Base-by-base conservation (phyloP, 2,888 invertebrate species). In the Erebia aethiops region DNA sequence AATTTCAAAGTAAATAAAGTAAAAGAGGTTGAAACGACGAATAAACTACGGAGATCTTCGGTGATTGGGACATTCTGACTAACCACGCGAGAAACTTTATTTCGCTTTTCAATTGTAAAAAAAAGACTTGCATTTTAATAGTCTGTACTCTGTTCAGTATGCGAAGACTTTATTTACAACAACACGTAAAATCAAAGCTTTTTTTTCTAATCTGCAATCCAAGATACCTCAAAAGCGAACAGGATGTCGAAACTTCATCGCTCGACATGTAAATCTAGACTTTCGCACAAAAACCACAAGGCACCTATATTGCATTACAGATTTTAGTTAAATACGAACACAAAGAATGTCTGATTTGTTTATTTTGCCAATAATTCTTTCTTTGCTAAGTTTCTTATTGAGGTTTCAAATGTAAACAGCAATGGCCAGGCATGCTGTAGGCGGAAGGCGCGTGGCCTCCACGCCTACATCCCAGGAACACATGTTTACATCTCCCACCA, bases 401-500 rank as follows among this genome's bases (percentile, higher is more conserved):
- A 82, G 81, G 82, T 81, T 83, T 74, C 54, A 54, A 75, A 73
- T 62, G 74, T 78, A 78, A 77, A 78, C 76, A 77, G 62, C 64
- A 64, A 60, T 54, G 67, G 57, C 70, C 63, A 67, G 70, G 57
- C 14, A 60, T 66, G 72, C 70, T 67, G 77, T 76, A 77, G 77
- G 81, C 80, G 75, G 87, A 84, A 82, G 86, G 86, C 82, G 84
- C 78, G 80, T 77, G 90, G 83, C 90, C 90, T 91, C 85, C 82
- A 83, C 87, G 86, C 88, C 89, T 85, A 88, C 88, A 76, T 69
- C 76, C 79, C 83, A 83, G 85, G 85, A 87, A 89, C 90, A 91
- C 90, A 88, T 92, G 91, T 89, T 90, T 87, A 87, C 82, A 80
- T 86, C 80, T 82, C 80, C 81, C 77, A 84, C 79, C 81, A 81